Conservation (phyloP, 2,888 invertebrate species). For the Trissolcus brochymenae region DNA sequence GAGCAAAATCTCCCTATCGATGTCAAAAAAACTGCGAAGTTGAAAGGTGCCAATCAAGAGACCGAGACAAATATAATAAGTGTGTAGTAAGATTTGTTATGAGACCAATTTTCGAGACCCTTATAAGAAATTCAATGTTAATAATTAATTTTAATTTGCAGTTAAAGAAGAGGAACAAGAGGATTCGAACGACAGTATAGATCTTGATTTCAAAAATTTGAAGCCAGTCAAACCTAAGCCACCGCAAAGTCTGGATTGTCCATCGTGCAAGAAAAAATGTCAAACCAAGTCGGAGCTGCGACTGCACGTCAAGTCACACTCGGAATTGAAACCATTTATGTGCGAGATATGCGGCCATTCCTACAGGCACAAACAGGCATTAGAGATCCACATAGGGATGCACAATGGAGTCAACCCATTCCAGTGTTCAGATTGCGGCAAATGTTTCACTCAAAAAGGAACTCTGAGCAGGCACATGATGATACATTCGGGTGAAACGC, state of each 20-base stretch:
- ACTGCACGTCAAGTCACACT: constrained; percentile 65
- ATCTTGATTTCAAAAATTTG: not conserved
- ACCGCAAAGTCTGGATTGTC: constrained; percentile 45
- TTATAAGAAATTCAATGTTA: too few species aligned
- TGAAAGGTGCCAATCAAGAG: too few species aligned
- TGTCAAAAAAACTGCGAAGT: too few species aligned
- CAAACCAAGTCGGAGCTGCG: constrained; percentile 63
- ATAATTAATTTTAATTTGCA: too few species aligned
- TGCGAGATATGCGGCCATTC: constrained; percentile 80
- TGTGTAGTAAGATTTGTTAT: too few species aligned
- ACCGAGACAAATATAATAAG: too few species aligned
- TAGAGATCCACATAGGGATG: constrained; percentile 80
- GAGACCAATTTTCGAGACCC: too few species aligned
- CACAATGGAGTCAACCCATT: constrained; percentile 81
- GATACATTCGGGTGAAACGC: constrained; percentile 80
- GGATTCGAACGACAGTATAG: too few species aligned
- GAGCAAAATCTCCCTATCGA: too few species aligned
- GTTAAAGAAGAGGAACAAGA: too few species aligned
- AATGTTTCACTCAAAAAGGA: constrained; percentile 81
- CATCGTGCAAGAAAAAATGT: constrained; percentile 66
- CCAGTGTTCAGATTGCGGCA: constrained; percentile 80
- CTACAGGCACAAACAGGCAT: constrained; percentile 81
- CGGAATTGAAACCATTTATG: constrained; percentile 67
- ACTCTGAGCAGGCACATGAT: constrained; percentile 80
- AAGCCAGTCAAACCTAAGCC: not conserved